These are phyloP conservation scores for Ranitomeya variabilis DNA, from an alignment of 2,113 vertebrate genomes.

Conservation along the genomic window DNA sequence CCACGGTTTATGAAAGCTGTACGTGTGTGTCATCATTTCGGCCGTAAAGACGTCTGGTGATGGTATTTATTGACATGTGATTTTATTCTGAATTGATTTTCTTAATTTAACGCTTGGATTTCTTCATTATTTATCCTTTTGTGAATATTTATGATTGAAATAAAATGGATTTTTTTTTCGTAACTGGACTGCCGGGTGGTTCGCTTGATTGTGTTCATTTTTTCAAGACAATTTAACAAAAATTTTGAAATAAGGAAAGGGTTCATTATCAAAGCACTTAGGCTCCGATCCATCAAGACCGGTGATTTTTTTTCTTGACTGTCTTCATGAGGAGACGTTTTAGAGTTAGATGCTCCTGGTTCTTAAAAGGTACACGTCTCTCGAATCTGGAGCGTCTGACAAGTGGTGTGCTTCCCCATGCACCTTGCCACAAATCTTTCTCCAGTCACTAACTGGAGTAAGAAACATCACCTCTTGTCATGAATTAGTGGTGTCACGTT, in stretches of 20 bases:
- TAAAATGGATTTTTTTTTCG: constrained; percentile 42
- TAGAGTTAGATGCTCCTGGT: too few relatives aligned
- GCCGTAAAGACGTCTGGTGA: constrained; percentile 11
- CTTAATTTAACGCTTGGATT: constrained; percentile 43
- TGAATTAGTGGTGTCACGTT: too few relatives aligned
- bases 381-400: too few relatives aligned
- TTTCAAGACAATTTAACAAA: not conserved
- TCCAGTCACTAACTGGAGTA: too few relatives aligned
- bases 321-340: too few relatives aligned
- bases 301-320: too few relatives aligned
- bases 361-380: too few relatives aligned
- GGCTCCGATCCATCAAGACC: too few relatives aligned
- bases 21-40: not conserved
- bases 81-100: constrained; percentile 38
- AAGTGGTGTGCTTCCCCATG: too few relatives aligned
- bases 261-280: not conserved
- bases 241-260: not conserved
- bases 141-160: constrained; percentile 57
- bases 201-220: not conserved
- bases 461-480: too few relatives aligned
- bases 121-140: constrained; percentile 28
- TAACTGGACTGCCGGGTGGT: constrained; percentile 20
- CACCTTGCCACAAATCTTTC: too few relatives aligned
- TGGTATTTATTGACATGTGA: constrained; percentile 53
- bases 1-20: constrained; percentile 3